Evolutionary conservation across 2,113 vertebrate species (phyloP), one percentile per base, ranked within the genome.

Genomic region (Agapornis roseicollis): DNA sequence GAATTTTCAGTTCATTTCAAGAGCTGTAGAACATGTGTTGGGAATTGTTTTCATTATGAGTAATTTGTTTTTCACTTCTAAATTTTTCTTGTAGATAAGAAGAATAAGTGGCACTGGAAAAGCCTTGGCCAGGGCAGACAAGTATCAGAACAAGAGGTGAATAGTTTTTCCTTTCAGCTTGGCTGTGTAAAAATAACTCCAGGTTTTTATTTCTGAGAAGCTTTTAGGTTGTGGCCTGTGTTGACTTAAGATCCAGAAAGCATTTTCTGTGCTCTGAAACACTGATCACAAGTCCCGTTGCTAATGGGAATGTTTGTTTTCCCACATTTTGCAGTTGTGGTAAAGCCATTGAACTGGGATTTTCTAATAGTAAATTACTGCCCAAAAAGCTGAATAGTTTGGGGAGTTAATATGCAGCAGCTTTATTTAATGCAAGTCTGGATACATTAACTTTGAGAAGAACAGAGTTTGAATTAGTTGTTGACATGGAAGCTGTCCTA

Each of bases 61-160:
- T 94, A 79, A 80, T 85, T 82, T 80, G 49, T 25, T 94, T 92
- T 85, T 78, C 35, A 46, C 65, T 24, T 84, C 10, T 73, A 53
- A 96, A 65, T 86, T 92, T 88, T 93, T 88, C 53, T 88, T 80
- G 72, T 93, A 99, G 99, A 98, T 99, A 96, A 97, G 99, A 96
- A 98, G 98, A 96, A 99, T 99, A 96, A 99, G 99, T 96, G 99
- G 99, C 88, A 98, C 99, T 58, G 99, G 99, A 95, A 99, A 99
- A 97, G 98, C 99, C 22, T 97, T 99, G 97, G 99, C 99, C 55
- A 98, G 97, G 97, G 93, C 98, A 66, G 99, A 99, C 97, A 99
- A 99, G 94, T 99, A 99, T 88, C 98, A 99, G 79, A 99, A 99
- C 94, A 99, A 99, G 98, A 99, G 99, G 99, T 99, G 61, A 97